phyloP scores from a whole-genome alignment of 2,888 invertebrate genomes.

The Hemicrepidius hirtus region DNA sequence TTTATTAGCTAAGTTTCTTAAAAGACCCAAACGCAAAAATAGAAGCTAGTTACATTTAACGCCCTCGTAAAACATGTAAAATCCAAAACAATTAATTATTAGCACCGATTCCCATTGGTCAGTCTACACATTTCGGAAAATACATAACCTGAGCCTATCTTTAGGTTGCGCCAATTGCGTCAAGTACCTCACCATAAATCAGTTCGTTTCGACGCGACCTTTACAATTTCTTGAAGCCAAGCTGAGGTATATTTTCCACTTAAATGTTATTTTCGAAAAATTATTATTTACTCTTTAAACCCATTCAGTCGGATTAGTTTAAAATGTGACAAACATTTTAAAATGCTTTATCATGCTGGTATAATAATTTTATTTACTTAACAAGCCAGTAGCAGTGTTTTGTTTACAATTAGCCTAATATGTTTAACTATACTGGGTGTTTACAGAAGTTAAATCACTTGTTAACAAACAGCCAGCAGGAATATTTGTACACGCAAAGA shows the following conservation, averaged over 20 bases:
- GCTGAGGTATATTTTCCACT: not conserved
- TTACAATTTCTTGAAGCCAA: conserved; percentile 6
- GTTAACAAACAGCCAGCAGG: too few relatives aligned
- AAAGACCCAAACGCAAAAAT: not conserved
- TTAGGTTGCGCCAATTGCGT: conserved; percentile 32
- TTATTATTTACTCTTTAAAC: not conserved
- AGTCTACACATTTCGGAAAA: conserved; percentile 10
- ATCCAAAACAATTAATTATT: conserved; percentile 5
- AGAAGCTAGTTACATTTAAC: not conserved
- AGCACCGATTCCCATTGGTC: not conserved
- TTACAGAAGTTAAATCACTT: not conserved
- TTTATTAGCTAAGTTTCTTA: not conserved
- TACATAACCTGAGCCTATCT: conserved; percentile 26
- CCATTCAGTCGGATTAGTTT: not conserved
- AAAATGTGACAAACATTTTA: conserved; percentile 13
- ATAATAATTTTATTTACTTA: conserved; percentile 25
- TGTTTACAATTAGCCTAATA: conserved; percentile 5
- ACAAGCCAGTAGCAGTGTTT: not conserved
- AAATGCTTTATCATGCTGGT: conserved; percentile 13
- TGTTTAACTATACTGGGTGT: not conserved
- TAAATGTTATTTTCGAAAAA: not conserved
- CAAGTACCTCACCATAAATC: conserved; percentile 26
- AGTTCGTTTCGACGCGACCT: conserved; percentile 12
- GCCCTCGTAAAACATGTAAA: not conserved
- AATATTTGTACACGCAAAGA: too few relatives aligned